Evolutionary conservation across 1,140 invertebrate genomes (phyloP), one percentile per base, ranked within the genome.

Genomic region (Meloidogyne hapla): DNA sequence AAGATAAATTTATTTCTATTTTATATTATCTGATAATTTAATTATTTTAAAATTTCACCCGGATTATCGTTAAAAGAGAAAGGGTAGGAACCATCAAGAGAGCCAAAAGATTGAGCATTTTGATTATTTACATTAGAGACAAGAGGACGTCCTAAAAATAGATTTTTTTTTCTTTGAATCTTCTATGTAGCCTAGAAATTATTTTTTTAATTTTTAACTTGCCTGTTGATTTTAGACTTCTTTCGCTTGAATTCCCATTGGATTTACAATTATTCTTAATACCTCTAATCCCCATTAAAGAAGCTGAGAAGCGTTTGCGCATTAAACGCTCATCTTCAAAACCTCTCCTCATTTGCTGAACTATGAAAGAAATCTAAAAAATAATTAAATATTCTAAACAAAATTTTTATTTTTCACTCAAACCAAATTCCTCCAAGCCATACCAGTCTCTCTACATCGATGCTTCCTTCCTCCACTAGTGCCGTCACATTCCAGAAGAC

Each of bases 291-390:
- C 77, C 81, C 61, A 80, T 83, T 13, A 81, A 28, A 13, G 80
- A 78, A 38, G 77, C 69, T 5, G 80, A 74, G 38, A 83, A 83
- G 9, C 80, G 67, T 71, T 81, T 81, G 8, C 81, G 69, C 42
- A 81, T 8, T 18, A 56, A n/a, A 25, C 65, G 72, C 48, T 82
- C 81, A 25, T 77, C 69, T 68, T 82, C 81, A 65, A 83, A 82
- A 4, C 81, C 81, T 18, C 38, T 56, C 10, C 74, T 64, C 81
- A 82, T 82, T 63, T 82, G 81, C 62, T 82, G 73, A 10, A 82
- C 73, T 26, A 82, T 82, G 40, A 82, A 82, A 2, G 72, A 70
- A 38, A 81, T 69, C 79, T 78, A 40, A n/a, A 80, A 48, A 23
- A 68, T n/a, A 67, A n/a, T 45, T 4, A 69, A 75, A 10, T 12